These are phyloP conservation scores for Henricia sp. DNA, from an alignment of 53 echinoderm and acorn worm genomes.

Conservation along the genomic window DNA sequence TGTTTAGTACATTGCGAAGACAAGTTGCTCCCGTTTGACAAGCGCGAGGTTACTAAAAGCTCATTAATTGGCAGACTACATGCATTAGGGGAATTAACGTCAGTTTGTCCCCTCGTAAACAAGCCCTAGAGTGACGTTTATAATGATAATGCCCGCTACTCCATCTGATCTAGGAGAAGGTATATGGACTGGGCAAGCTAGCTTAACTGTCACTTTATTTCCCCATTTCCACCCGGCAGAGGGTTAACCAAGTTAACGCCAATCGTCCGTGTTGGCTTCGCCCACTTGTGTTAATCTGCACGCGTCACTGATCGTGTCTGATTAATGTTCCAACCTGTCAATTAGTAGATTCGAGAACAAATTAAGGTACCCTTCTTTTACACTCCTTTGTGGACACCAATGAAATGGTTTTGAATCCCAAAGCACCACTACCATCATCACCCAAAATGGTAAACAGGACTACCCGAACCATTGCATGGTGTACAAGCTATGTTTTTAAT, in stretches of 20 bases:
- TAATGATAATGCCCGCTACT: conserved; percentile 55
- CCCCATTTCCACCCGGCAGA: conserved; percentile 24
- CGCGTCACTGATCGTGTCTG: conserved; percentile 45
- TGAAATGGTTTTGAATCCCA: too few relatives aligned
- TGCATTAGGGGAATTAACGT: conserved; percentile 60
- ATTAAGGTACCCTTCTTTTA: too few relatives aligned
- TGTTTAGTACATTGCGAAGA: background rate
- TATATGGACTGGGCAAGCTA: conserved; percentile 1
- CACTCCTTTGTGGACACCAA: too few relatives aligned
- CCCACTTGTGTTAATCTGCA: conserved; percentile 45
- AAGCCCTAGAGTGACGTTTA: conserved; percentile 57
- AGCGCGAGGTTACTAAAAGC: conserved; percentile 42
- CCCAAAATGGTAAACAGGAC: too few relatives aligned
- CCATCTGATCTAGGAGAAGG: conserved; percentile 43
- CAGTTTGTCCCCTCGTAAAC: conserved; percentile 44
- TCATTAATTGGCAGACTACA: conserved; percentile 61
- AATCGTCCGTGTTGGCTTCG: conserved; percentile 48
- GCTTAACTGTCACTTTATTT: conserved; percentile 9
- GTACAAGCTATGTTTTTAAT: too few relatives aligned
- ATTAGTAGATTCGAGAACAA: too few relatives aligned
- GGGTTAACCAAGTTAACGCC: conserved; percentile 47
- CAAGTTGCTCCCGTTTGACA: conserved; percentile 18
- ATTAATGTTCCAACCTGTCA: conserved; percentile 51
- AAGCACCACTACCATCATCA: too few relatives aligned
- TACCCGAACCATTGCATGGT: too few relatives aligned